Evolutionary conservation across 2,797 vertebrate species (phyloP), one percentile per base, ranked within the genome.

Genomic region (Adelosebastes latens): DNA sequence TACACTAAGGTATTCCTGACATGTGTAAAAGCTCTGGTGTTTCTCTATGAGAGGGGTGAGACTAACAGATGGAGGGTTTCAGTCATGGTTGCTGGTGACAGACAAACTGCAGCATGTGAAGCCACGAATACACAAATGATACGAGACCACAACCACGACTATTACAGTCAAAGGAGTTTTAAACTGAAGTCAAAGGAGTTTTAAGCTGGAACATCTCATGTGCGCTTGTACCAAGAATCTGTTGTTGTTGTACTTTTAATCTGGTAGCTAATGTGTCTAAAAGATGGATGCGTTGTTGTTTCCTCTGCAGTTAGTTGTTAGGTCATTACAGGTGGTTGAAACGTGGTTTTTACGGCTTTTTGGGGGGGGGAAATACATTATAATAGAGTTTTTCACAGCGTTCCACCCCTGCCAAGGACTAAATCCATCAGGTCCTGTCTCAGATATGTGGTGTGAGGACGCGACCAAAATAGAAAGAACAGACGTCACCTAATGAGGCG

Each of bases 21-120:
- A 4, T 56, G 27, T 11, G 16, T 34, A 10, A 34, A 36, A n/a
- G 39, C 32, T 76, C 5, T 22, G 42, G 29, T 31, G 20, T 59
- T 60, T 31, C 46, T 42, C 58, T 8, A 0, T 13, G 13, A 27
- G 55, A 14, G 27, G 14, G 20, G 6, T 14, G 42, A 63, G 42
- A 25, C 3, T 12, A 18, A 77, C 58, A 65, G 39, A 53, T 5
- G 49, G 34, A 25, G 68, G 14, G 9, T 5, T 53, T 24, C 49
- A 1, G 12, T 29, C 24, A 36, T 13, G n/a, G 36, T 55, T 32
- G 77, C 66, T 77, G 76, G n/a, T 86, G 88, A 89, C 56, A 60
- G 86, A 89, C 74, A 53, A 58, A 25, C 67, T 24, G 68, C 71
- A 82, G 59, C 81, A 82, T 52, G 66, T 80, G 79, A 74, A 67